phyloP scores from a whole-genome alignment of 2,113 vertebrate genomes.

The Sander lucioperca region DNA sequence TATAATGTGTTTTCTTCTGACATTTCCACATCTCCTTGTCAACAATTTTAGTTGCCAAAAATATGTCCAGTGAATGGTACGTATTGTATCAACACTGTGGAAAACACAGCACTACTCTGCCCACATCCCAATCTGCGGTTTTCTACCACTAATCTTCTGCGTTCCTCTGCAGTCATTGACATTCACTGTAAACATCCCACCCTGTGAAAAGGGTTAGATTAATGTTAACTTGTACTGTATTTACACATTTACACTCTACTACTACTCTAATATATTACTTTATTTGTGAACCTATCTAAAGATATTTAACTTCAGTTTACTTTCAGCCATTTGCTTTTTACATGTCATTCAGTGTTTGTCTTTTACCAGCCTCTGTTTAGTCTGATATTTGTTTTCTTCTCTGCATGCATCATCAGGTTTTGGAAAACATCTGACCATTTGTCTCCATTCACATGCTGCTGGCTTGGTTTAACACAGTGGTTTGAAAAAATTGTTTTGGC shows the following conservation, averaged over 20 bases:
- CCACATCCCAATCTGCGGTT: conserved; percentile 22
- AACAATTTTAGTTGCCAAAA: conserved; percentile 1
- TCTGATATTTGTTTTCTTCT: conserved; percentile 37
- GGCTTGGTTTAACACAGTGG: conserved; percentile 18
- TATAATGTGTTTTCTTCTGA: not conserved
- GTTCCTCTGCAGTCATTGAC: conserved; percentile 35
- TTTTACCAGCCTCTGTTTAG: conserved; percentile 5
- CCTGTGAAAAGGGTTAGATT: conserved; percentile 15
- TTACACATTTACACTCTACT: conserved; percentile 11
- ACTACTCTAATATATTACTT: not conserved
- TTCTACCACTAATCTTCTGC: conserved; percentile 22
- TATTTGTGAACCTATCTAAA: not conserved
- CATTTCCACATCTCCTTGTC: not conserved
- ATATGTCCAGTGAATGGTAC: conserved; percentile 4
- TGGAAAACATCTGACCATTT: conserved; percentile 49
- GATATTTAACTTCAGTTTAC: not conserved
- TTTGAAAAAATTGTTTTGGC: conserved; percentile 27
- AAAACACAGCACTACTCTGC: conserved; percentile 34
- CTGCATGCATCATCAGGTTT: conserved; percentile 32
- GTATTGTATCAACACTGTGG: conserved; percentile 8
- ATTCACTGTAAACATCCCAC: conserved; percentile 11
- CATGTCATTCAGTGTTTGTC: not conserved
- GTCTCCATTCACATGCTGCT: conserved; percentile 35
- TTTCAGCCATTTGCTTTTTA: conserved; percentile 14
- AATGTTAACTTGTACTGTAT: not conserved